Conservation (phyloP, 2,797 vertebrate species). For the Crenuchus spilurus region DNA sequence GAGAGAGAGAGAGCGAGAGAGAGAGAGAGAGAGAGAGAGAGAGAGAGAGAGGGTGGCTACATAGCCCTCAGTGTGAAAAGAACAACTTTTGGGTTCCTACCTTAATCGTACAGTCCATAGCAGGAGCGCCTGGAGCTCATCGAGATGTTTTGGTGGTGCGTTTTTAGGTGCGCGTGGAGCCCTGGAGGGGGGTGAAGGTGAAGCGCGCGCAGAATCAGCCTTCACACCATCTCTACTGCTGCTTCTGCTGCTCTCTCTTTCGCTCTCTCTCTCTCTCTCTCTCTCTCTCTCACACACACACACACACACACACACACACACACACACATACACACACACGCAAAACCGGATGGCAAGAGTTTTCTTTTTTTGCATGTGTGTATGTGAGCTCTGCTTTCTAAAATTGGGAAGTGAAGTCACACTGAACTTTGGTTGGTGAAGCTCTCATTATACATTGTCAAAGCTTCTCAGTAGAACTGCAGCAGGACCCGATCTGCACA, state of each 20-base stretch:
- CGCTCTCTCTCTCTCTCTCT: not conserved
- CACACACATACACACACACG: slow-evolving; percentile 59
- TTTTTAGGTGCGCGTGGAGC: slow-evolving; percentile 22
- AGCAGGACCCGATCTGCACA: too few species aligned
- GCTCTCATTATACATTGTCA: too few species aligned
- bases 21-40: not conserved
- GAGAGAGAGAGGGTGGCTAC: slow-evolving; percentile 66
- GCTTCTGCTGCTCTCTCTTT: not conserved
- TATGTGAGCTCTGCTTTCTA: slow-evolving; percentile 64
- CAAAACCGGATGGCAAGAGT: slow-evolving; percentile 80
- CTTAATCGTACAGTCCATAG: slow-evolving; percentile 89
- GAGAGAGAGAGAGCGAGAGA: slow-evolving; percentile 12
- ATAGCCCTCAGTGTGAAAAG: too few species aligned
- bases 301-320: not conserved
- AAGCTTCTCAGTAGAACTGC: too few species aligned
- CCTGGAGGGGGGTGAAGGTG: not conserved
- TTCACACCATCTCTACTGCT: slow-evolving; percentile 35
- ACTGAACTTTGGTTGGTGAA: too few species aligned
- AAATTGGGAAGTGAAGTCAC: slow-evolving; percentile 90
- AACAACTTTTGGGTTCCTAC: slow-evolving; percentile 75
- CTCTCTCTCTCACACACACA: not conserved
- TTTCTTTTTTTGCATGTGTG: slow-evolving; percentile 49
- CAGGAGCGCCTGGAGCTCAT: slow-evolving; percentile 71
- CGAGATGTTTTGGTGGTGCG: slow-evolving; percentile 65
- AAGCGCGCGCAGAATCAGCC: slow-evolving; percentile 47